A percentile compares a stretch with the other conserved stretches of the same genome.
Conservation (phyloP, 2,113 vertebrate species). For the Thymallus thymallus region DNA sequence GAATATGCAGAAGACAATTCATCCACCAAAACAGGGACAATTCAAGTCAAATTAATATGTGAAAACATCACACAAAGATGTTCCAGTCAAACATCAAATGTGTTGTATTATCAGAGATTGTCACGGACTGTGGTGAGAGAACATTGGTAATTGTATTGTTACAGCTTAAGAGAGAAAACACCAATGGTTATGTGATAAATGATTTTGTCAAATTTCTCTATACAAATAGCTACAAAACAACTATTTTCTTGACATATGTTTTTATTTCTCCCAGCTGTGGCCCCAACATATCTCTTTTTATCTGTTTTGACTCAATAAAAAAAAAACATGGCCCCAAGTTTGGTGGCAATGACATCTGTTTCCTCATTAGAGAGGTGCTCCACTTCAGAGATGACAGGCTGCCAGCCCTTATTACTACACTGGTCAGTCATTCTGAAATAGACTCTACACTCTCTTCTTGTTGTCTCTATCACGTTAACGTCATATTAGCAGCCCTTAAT, state of each 20-base stretch:
- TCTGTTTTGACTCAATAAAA: neutral
- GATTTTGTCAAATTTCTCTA: neutral
- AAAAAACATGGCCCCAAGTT: slow-evolving; percentile 7
- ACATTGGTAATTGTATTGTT: neutral
- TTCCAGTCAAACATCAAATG: neutral
- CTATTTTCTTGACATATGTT: neutral
- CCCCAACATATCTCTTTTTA: slow-evolving; percentile 4
- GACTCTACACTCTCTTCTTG: neutral
- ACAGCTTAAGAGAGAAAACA: slow-evolving; percentile 10
- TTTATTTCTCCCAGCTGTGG: slow-evolving; percentile 3
- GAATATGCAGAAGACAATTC: neutral
- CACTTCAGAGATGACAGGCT: slow-evolving; percentile 57
- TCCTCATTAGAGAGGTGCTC: slow-evolving; percentile 61
- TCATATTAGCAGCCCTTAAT: neutral
- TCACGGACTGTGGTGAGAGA: neutral
- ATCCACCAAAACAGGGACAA: neutral
- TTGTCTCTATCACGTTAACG: neutral
- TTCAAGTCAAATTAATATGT: neutral
- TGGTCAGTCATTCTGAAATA: slow-evolving; percentile 49
- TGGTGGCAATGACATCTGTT: slow-evolving; percentile 58
- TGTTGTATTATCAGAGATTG: neutral
- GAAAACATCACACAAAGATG: neutral
- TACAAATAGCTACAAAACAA: too few species aligned
- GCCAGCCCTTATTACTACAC: slow-evolving; percentile 47
- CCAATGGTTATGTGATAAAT: neutral